phyloP scores from a whole-genome alignment of 2,113 vertebrate genomes.

The Mustela lutreola region DNA sequence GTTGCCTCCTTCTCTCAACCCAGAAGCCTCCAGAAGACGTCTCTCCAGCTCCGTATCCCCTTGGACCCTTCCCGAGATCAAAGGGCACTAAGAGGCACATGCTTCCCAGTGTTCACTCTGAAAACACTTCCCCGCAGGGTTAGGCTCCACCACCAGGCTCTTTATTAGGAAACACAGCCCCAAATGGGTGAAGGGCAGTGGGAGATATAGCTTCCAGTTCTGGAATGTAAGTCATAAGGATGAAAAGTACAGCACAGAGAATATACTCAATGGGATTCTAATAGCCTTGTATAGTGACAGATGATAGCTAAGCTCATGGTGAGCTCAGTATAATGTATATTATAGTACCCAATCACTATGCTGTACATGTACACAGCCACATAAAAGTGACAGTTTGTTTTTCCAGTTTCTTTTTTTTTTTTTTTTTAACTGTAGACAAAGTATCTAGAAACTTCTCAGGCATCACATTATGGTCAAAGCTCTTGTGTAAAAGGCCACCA shows the following conservation, averaged over 20 bases:
- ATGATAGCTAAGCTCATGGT: background rate
- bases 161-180: background rate
- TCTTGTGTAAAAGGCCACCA: background rate
- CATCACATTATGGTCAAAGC: conserved; percentile 56
- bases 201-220: background rate
- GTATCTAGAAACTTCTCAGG: background rate
- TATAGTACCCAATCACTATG: background rate
- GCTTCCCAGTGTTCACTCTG: background rate
- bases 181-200: background rate
- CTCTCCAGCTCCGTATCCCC: background rate
- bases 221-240: background rate
- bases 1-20: background rate
- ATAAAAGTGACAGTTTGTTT: background rate
- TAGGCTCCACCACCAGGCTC: background rate
- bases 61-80: background rate
- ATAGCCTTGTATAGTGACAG: background rate
- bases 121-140: background rate
- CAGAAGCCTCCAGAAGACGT: background rate
- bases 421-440: conserved; percentile 2
- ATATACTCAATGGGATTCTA: background rate
- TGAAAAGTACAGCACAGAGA: background rate
- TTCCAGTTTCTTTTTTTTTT: background rate
- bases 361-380: background rate
- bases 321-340: background rate
- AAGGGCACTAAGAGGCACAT: background rate